Conservation (phyloP, 2,888 invertebrate species). For the Drosophila leonis region DNA sequence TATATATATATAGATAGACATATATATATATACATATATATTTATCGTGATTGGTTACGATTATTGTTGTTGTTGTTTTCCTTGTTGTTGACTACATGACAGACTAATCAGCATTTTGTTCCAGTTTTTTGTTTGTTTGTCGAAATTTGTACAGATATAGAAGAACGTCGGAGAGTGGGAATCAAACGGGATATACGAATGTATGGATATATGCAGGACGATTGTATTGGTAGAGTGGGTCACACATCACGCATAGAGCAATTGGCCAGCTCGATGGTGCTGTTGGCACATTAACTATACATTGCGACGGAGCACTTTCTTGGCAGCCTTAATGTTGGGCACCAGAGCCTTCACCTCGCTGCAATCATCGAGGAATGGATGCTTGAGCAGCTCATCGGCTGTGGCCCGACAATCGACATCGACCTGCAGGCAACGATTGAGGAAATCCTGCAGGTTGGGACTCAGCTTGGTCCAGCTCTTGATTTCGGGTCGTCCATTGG, state of each 20-base stretch:
- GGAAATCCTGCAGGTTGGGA: constrained; percentile 91
- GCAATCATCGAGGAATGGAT: constrained; percentile 94
- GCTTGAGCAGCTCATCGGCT: constrained; percentile 94
- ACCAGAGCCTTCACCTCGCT: constrained; percentile 93
- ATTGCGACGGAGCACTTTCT: constrained; percentile 89
- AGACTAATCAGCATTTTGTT: constrained; percentile 77
- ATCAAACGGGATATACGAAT: constrained; percentile 1
- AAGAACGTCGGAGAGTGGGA: constrained; percentile 16
- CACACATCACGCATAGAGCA: constrained; percentile 75
- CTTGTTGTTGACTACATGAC: constrained; percentile 42
- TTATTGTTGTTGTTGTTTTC: constrained; percentile 13
- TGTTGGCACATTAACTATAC: constrained; percentile 80
- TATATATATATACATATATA: not conserved
- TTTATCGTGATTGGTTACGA: constrained; percentile 9
- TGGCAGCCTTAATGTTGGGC: constrained; percentile 96
- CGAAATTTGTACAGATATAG: constrained; percentile 60
- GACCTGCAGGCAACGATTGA: constrained; percentile 95
- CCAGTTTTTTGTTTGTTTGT: constrained; percentile 45
- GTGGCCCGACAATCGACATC: constrained; percentile 95
- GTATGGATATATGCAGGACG: constrained; percentile 1
- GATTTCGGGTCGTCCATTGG: constrained; percentile 96
- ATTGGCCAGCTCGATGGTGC: constrained; percentile 71
- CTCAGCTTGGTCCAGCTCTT: constrained; percentile 93
- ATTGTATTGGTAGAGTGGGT: constrained; percentile 6
- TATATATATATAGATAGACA: not conserved